Conservation (phyloP, 2,888 invertebrate species). For the Petrolisthes cinctipes region DNA sequence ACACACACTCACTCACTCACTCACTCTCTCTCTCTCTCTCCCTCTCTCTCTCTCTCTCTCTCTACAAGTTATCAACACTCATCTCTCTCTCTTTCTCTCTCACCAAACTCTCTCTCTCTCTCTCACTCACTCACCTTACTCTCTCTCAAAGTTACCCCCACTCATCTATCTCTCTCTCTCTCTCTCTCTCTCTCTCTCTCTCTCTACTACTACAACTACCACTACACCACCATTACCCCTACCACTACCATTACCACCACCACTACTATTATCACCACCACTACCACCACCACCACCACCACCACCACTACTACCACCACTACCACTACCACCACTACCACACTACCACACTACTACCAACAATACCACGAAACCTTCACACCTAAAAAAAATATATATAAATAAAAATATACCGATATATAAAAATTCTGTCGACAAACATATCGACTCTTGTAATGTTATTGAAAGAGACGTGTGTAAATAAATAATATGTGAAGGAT, state of each 20-base stretch:
- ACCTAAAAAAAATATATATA: background rate
- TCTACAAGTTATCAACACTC: background rate
- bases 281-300: background rate
- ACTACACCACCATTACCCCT: background rate
- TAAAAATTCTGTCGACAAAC: background rate
- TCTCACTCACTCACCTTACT: background rate
- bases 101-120: too few species aligned
- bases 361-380: background rate
- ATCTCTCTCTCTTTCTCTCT: too few species aligned
- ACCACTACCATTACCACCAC: too few species aligned
- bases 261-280: too few species aligned
- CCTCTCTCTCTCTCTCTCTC: too few species aligned
- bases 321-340: background rate
- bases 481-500: background rate
- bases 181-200: conserved; percentile 15
- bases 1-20: too few species aligned
- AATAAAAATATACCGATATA: background rate
- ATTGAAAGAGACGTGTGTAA: background rate
- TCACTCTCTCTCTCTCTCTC: too few species aligned
- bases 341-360: background rate
- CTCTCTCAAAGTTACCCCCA: background rate
- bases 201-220: background rate
- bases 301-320: background rate
- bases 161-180: too few species aligned
- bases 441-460: background rate